These are phyloP conservation scores for Aphelenchoides besseyi DNA, from an alignment of 1,140 invertebrate genomes.

Conservation along the genomic window DNA sequence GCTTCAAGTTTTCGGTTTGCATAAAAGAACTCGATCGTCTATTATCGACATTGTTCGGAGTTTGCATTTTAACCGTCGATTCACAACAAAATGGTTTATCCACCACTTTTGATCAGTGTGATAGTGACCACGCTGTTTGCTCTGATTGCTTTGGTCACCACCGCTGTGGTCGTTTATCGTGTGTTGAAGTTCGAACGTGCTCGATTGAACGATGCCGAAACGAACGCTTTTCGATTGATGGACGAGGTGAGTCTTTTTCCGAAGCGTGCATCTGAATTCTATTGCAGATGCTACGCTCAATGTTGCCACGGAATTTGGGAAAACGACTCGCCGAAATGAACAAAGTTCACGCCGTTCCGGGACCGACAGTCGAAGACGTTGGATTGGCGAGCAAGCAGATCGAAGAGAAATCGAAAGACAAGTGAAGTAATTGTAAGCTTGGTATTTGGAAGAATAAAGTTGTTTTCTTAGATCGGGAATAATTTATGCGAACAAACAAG, in stretches of 20 bases:
- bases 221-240: background rate
- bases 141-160: background rate
- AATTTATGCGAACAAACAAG: slow-evolving; percentile 1
- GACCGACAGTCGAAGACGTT: background rate
- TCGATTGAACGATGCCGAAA: slow-evolving; percentile 1
- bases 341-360: background rate
- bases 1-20: no score
- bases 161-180: background rate
- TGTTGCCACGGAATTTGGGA: background rate
- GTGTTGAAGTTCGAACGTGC: background rate
- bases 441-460: no score
- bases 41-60: background rate
- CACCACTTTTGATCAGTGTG: background rate
- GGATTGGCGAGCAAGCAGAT: background rate
- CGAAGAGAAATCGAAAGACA: background rate
- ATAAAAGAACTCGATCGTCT: background rate
- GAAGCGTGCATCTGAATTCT: background rate
- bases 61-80: no score
- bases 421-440: background rate
- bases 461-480: background rate
- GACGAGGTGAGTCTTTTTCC: slow-evolving; percentile 5
- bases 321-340: slow-evolving; percentile 1
- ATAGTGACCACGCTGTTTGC: background rate
- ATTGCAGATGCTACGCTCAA: slow-evolving; percentile 1
- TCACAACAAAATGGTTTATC: background rate